Evolutionary conservation across 2,888 invertebrate genomes (phyloP).

Genomic region (Dascillus cervinus): DNA sequence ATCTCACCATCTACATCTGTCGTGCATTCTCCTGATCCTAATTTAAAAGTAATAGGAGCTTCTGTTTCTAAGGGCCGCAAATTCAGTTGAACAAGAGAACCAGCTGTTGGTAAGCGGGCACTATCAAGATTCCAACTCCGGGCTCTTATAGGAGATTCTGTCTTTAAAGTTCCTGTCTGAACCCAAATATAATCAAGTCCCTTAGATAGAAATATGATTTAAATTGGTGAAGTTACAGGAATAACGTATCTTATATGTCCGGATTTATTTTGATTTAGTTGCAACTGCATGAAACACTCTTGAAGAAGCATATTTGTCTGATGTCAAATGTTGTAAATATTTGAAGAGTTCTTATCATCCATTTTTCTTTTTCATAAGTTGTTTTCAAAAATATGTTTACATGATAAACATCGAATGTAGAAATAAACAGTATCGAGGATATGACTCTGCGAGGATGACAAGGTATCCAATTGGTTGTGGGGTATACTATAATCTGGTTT

Average conservation of each 20-base stretch:
- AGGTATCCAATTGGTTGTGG: constrained; percentile 87
- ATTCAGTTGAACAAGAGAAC: constrained; percentile 69
- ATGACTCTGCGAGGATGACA: constrained; percentile 71
- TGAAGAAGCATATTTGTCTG: constrained; percentile 65
- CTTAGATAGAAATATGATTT: constrained; percentile 33
- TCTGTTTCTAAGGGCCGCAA: constrained; percentile 49
- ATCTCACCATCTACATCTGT: constrained; percentile 10
- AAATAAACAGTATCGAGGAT: constrained; percentile 84
- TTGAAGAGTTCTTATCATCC: constrained; percentile 54
- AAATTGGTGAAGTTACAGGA: constrained; percentile 4
- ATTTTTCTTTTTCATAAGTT: constrained; percentile 59
- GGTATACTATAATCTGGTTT: constrained; percentile 83
- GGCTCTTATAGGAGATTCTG: constrained; percentile 82
- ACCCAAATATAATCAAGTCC: constrained; percentile 78
- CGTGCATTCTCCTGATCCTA: constrained; percentile 29
- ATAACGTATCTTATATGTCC: constrained; percentile 59
- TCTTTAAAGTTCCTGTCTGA: constrained; percentile 84
- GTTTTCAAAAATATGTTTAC: constrained; percentile 63
- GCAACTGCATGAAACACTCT: constrained; percentile 80
- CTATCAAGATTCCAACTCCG: constrained; percentile 98
- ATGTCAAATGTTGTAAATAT: constrained; percentile 61
- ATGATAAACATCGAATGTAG: constrained; percentile 77
- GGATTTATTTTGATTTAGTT: constrained; percentile 74
- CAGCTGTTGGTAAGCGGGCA: constrained; percentile 86
- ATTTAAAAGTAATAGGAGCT: constrained; percentile 35